Evolutionary conservation across 1,140 invertebrate genomes (phyloP), one percentile per base, ranked within the genome.

Genomic region (Marisa cornuarietis): DNA sequence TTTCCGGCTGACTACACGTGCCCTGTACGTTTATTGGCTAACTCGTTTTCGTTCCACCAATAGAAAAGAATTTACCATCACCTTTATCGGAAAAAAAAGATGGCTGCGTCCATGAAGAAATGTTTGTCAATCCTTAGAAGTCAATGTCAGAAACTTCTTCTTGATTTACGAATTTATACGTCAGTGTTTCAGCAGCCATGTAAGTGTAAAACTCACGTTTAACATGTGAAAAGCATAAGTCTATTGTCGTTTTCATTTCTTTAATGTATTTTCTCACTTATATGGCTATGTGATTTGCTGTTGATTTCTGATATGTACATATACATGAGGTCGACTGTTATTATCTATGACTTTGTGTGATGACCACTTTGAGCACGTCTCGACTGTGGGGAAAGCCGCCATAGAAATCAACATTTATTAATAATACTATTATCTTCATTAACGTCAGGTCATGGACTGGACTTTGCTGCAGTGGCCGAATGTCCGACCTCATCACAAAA

Each of bases 71-170:
- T 58, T 11, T 58, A 18, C 9, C 16, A n/a, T n/a, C n/a, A n/a
- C n/a, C n/a, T n/a, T n/a, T n/a, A n/a, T n/a, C n/a, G n/a, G n/a
- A 14, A 31, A 10, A 65, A 80, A 61, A 49, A 42, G 31, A 76
- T 71, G 73, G 73, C 73, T 16, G 52, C 66, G 42, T 71, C 79
- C 74, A 66, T 69, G 66, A 75, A 73, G 62, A 54, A 76, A 51
- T 52, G 69, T 24, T 22, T 79, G 61, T 52, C 22, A 54, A 51
- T 61, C 54, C 69, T 71, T 68, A 26, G 54, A 20, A 31, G 24
- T 52, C n/a, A 77, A 54, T 77, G 75, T 77, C 63, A 68, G 20
- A 65, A 63, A 26, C 16, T 77, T 26, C 18, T 62, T 6, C 11
- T 20, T 77, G 76, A 77, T 69, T n/a, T 77, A 18, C 76, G 76